These are phyloP conservation scores for Amphimedon queenslandica DNA, from an alignment of 37 sponge, comb jelly and placozoan genomes.

Conservation along the genomic window DNA sequence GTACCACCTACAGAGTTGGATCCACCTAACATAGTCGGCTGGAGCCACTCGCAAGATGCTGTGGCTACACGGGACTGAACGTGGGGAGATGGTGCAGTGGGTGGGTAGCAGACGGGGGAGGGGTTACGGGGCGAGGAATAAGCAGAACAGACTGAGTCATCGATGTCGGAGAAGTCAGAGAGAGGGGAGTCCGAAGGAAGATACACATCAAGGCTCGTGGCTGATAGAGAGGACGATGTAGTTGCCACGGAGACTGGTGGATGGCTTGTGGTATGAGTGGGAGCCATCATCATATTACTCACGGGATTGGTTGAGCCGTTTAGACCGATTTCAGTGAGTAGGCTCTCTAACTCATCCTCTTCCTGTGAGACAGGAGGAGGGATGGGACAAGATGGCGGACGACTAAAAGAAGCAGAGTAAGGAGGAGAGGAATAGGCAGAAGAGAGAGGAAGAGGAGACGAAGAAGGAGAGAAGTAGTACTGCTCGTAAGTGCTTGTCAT, in stretches of 20 bases:
- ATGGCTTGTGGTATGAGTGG: too few species aligned
- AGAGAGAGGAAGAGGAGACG: not conserved
- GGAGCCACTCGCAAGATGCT: not conserved
- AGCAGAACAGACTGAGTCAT: not conserved
- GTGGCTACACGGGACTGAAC: not conserved
- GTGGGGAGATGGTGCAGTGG: not conserved
- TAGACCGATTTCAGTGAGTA: constrained; percentile 25
- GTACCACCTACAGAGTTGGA: too few species aligned
- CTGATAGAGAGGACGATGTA: not conserved
- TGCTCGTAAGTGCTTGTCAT: not conserved
- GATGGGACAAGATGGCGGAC: not conserved
- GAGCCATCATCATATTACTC: not conserved
- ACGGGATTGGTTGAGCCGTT: not conserved
- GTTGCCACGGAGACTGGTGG: not conserved
- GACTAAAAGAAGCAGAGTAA: not conserved
- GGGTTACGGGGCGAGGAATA: not conserved
- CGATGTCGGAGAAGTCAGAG: constrained; percentile 6
- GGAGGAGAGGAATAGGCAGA: not conserved
- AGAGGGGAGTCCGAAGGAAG: not conserved
- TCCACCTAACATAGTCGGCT: too few species aligned
- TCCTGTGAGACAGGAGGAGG: not conserved
- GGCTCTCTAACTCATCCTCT: constrained; percentile 32
- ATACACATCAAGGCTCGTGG: not conserved
- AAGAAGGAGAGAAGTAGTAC: not conserved
- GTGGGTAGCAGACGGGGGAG: not conserved